phyloP scores from a whole-genome alignment of 2,113 vertebrate genomes.

The Nerophis lumbriciformis region DNA sequence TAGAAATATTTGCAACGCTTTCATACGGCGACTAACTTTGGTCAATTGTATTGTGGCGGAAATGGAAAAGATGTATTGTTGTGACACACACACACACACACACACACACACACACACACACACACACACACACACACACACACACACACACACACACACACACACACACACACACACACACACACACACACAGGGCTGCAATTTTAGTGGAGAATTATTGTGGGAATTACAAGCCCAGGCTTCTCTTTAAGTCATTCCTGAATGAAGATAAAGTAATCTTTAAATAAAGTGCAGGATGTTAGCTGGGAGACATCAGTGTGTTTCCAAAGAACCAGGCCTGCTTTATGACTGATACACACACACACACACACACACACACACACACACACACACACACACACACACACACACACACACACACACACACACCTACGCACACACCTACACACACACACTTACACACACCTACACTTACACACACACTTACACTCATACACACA shows the following conservation, averaged over 20 bases:
- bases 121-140: no score
- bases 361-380: background rate
- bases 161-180: background rate
- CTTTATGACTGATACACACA: conserved; percentile 1
- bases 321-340: background rate
- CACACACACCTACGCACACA: no score
- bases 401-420: no score
- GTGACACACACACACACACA: background rate
- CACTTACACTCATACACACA: background rate
- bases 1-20: background rate
- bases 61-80: background rate
- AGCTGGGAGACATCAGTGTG: background rate
- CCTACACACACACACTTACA: no score
- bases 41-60: background rate
- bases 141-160: no score
- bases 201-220: background rate
- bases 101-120: background rate
- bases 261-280: conserved; percentile 7
- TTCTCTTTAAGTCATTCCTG: conserved; percentile 1
- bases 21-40: background rate
- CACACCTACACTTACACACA: no score
- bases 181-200: background rate
- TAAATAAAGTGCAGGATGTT: background rate
- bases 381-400: no score
- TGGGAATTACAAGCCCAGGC: background rate